Percentiles rank a stretch among this genome's conserved stretches.
Conservation (phyloP, 2,113 vertebrate species). For the Fulica atra region DNA sequence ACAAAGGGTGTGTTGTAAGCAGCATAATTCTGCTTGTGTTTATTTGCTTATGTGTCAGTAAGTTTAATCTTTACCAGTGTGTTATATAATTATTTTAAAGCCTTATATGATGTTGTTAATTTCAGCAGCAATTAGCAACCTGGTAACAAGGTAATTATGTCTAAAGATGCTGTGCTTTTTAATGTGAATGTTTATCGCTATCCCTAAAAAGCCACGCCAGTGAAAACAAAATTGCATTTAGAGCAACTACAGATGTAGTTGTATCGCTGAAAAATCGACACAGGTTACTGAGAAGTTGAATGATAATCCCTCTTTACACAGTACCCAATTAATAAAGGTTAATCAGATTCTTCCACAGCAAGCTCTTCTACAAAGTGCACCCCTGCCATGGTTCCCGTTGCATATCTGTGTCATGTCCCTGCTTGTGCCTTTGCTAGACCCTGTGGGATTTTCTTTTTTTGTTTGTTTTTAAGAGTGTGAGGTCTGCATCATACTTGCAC, state of each 20-base stretch:
- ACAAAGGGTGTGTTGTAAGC: background rate
- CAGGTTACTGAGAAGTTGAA: background rate
- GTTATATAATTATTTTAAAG: background rate
- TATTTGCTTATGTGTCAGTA: background rate
- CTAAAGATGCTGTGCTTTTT: background rate
- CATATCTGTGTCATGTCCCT: background rate
- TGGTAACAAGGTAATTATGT: background rate
- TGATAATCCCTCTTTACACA: background rate
- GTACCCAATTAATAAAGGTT: background rate
- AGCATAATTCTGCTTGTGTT: background rate
- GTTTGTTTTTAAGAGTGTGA: background rate
- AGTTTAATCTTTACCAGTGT: background rate
- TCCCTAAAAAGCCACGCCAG: background rate
- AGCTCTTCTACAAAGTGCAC: background rate
- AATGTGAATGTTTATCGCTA: background rate
- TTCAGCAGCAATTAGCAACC: background rate
- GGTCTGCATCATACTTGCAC: fast-evolving
- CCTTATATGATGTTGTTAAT: background rate
- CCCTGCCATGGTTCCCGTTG: background rate
- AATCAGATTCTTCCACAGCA: background rate
- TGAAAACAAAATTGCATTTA: background rate
- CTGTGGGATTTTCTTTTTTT: background rate
- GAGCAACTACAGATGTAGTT: background rate
- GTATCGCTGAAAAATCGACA: background rate
- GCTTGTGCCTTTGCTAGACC: background rate